phyloP scores from a whole-genome alignment of 2,888 invertebrate genomes.

The Nycteola revayana region DNA sequence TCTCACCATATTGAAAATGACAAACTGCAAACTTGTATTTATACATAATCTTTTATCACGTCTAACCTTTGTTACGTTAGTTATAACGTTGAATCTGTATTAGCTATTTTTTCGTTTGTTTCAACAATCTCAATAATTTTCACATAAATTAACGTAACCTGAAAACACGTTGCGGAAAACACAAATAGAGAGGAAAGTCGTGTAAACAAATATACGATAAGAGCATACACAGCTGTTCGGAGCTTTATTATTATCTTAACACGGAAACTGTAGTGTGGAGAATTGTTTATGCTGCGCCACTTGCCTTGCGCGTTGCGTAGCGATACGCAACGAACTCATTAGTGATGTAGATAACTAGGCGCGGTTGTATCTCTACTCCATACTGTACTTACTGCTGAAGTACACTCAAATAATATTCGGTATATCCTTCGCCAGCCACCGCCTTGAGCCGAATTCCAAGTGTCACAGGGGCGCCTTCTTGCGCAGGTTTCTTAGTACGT shows the following conservation, averaged over 20 bases:
- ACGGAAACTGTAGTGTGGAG: slow-evolving; percentile 13
- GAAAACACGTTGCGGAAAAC: slow-evolving; percentile 15
- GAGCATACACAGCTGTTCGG: slow-evolving; percentile 28
- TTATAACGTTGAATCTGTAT: too few relatives aligned
- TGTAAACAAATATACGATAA: slow-evolving; percentile 8
- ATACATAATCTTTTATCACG: too few relatives aligned
- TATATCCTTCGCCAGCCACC: too few relatives aligned
- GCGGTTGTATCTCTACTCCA: too few relatives aligned
- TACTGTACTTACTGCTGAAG: too few relatives aligned
- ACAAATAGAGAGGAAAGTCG: slow-evolving; percentile 4
- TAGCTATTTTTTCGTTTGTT: slow-evolving; percentile 21
- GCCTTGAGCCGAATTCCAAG: too few relatives aligned
- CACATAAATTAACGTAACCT: slow-evolving; percentile 19
- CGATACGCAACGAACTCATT: not conserved
- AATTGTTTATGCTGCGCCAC: slow-evolving; percentile 6
- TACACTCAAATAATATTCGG: too few relatives aligned
- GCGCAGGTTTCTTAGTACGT: too few relatives aligned
- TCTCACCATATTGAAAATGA: slow-evolving; percentile 10
- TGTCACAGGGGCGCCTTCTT: too few relatives aligned
- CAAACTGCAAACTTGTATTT: too few relatives aligned
- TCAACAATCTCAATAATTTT: slow-evolving; percentile 12
- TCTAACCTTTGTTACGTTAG: too few relatives aligned
- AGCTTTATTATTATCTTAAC: slow-evolving; percentile 12
- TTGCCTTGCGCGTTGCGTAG: not conserved
- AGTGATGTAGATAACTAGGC: not conserved